phyloP scores from a whole-genome alignment of 1,140 invertebrate species.

The Sweltsa coloradensis region DNA sequence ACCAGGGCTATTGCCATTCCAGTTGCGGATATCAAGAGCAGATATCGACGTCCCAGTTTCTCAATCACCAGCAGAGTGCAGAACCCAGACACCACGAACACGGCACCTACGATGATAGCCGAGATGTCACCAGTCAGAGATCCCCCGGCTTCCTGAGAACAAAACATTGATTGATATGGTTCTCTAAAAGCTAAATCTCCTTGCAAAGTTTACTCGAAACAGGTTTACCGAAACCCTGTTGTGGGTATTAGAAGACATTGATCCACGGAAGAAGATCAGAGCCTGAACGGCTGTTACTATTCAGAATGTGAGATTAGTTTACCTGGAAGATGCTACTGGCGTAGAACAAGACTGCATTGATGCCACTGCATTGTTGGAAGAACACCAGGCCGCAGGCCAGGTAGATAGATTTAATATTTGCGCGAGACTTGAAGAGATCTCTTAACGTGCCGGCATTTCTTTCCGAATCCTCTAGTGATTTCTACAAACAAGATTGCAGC shows the following conservation, averaged over 20 bases:
- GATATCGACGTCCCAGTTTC: constrained; percentile 53
- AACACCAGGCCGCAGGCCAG: constrained; percentile 69
- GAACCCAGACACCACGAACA: constrained; percentile 62
- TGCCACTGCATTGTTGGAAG: constrained; percentile 74
- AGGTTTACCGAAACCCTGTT: background rate
- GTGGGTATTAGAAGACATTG: background rate
- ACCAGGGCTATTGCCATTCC: constrained; percentile 51
- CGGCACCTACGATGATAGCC: constrained; percentile 63
- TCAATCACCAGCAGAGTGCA: constrained; percentile 62
- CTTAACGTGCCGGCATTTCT: constrained; percentile 36
- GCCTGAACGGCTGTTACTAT: constrained; percentile 2
- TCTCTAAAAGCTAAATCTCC: background rate
- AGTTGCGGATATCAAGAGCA: constrained; percentile 48
- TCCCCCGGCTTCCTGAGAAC: constrained; percentile 35
- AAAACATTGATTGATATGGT: background rate
- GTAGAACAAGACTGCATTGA: constrained; percentile 79
- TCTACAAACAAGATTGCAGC: no score
- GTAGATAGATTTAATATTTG: constrained; percentile 50
- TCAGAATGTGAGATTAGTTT: constrained; percentile 13
- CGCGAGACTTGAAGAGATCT: constrained; percentile 40
- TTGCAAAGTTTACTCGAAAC: background rate
- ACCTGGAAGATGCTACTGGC: constrained; percentile 55
- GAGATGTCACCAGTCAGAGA: constrained; percentile 37
- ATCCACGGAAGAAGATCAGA: background rate
- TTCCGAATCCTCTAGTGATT: constrained; percentile 38